phyloP scores from a whole-genome alignment of 2,888 invertebrate species.

The Rhyacophila evoluta region DNA sequence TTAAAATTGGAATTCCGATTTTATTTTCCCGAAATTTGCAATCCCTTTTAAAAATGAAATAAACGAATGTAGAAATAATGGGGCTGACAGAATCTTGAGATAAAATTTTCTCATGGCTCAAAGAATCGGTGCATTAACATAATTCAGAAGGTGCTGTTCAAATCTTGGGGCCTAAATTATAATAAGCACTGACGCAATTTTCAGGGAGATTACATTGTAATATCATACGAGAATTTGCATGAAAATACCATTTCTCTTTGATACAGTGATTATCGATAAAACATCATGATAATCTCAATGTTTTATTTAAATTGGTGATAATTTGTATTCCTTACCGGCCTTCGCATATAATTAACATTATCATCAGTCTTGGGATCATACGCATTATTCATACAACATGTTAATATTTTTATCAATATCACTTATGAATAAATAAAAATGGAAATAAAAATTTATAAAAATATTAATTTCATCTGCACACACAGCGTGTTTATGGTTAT shows the following conservation, averaged over 20 bases:
- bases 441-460: neutral
- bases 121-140: too few relatives aligned
- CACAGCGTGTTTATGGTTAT: neutral
- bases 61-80: too few relatives aligned
- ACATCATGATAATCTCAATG: neutral
- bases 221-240: neutral
- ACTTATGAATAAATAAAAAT: neutral
- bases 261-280: neutral
- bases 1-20: too few relatives aligned
- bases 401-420: neutral
- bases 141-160: too few relatives aligned
- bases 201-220: too few relatives aligned
- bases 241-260: neutral
- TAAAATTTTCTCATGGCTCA: too few relatives aligned
- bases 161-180: too few relatives aligned
- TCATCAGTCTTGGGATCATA: neutral
- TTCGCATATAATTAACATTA: neutral
- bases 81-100: too few relatives aligned
- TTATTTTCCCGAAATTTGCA: too few relatives aligned
- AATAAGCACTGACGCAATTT: too few relatives aligned
- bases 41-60: too few relatives aligned
- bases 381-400: neutral
- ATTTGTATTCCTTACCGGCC: neutral
- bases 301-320: neutral
- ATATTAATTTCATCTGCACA: neutral